phyloP scores from a whole-genome alignment of 2,888 invertebrate genomes.

The Asteroscopus sphinx region DNA sequence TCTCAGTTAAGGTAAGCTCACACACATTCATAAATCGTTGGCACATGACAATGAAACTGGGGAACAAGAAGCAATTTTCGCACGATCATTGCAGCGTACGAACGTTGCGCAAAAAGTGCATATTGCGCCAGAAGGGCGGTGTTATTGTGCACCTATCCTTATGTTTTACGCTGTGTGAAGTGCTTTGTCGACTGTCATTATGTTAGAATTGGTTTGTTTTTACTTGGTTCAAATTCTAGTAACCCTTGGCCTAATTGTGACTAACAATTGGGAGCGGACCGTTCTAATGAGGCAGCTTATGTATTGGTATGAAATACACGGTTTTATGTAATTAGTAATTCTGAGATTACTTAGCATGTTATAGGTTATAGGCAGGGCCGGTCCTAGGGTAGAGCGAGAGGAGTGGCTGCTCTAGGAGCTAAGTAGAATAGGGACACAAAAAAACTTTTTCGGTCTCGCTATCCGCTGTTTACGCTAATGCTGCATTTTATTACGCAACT shows the following conservation, averaged over 20 bases:
- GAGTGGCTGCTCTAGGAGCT: no score
- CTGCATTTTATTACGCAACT: no score
- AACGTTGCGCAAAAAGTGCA: slow-evolving; percentile 74
- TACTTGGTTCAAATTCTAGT: slow-evolving; percentile 54
- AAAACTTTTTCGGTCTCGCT: no score
- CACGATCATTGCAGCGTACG: slow-evolving; percentile 75
- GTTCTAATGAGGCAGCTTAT: slow-evolving; percentile 25
- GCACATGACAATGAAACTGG: slow-evolving; percentile 81
- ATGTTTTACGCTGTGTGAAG: slow-evolving; percentile 60
- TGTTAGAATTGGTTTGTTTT: slow-evolving; percentile 53
- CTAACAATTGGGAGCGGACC: slow-evolving; percentile 53
- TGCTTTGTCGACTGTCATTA: slow-evolving; percentile 57
- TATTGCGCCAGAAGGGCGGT: slow-evolving; percentile 76
- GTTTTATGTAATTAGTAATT: slow-evolving; percentile 34
- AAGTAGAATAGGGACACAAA: no score
- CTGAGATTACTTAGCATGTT: neutral
- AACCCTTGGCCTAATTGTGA: slow-evolving; percentile 59
- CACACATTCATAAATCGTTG: slow-evolving; percentile 72
- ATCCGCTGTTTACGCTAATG: no score
- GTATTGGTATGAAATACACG: slow-evolving; percentile 29
- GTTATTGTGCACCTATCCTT: slow-evolving; percentile 66
- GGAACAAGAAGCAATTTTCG: slow-evolving; percentile 78
- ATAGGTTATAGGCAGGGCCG: no score
- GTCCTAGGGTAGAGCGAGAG: no score
- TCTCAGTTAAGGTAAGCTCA: slow-evolving; percentile 67